Base-by-base conservation (phyloP, 2,888 invertebrate species). In the Lasius platythorax region DNA sequence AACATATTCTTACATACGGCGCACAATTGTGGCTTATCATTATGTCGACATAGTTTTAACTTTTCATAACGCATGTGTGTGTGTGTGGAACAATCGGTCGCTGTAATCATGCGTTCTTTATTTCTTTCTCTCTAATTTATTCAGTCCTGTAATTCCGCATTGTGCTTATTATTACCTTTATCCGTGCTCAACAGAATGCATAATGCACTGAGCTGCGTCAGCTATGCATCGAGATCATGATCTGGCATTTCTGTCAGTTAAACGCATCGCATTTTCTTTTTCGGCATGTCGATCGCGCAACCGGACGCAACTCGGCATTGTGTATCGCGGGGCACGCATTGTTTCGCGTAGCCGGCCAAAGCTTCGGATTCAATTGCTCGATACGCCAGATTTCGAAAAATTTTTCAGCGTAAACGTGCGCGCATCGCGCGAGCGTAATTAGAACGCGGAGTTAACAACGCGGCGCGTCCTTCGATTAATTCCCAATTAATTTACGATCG, bases 201-300 rank as follows among this genome's bases (percentile, higher is more conserved):
- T 73, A 18, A 61, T 33, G 40, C 58, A 33, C 30, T 4, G 23
- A 46, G 23, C 30, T 50, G 33, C 58, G 46, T 37, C 53, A 8
- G 37, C 4, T 15, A 37, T 72, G 23, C 37, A 64, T 66, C 46
- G 33, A 66, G 68, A 76, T 50, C 50, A 43, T 81, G 79, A 81
- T 81, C 46, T 73, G 61, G 79, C 79, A 43, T 81, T 73, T 46
- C 79, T 74, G 61, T 73, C 79, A 73, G 79, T 81, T 73, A 81
- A 74, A 81, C 61, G 72, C 30, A 30, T 78, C 15, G 56, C 56
- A 28, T 79, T 74, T 74, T 73, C 73, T 79, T 74, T 81, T 73
- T 73, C 46, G n/a, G 12, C 18, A 58, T 33, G 56, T 70, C 72
- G 43, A n/a, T 40, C 12, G 18, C 58, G 23, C 30, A 61, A 33